Evolutionary conservation across 2,113 vertebrate species (phyloP), one percentile per base, ranked within the genome.

Genomic region (Holacanthus passer): DNA sequence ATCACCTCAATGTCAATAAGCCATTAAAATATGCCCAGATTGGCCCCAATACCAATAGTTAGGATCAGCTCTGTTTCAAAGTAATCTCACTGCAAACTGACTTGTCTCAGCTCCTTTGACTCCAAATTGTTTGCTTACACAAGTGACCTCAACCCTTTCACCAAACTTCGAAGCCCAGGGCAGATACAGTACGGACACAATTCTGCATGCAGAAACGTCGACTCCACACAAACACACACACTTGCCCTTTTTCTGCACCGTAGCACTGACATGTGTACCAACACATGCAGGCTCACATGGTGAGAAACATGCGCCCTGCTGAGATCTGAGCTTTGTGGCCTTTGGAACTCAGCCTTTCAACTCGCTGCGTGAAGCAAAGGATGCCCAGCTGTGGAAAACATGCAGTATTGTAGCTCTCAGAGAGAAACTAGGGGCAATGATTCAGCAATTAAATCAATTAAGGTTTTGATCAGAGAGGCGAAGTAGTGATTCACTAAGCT

Each of bases 211-310:
- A 52, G 66, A 24, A 37, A 79, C 60, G 87, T 7, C 32, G 13
- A 24, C 45, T 20, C 12, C 45, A 68, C 24, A 73, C 52, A 62
- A 29, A 67, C 27, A 75, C 45, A 52, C 45, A 31, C 60, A 43
- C 59, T 14, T 12, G 29, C 20, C n/a, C 63, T 77, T 32, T 78
- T 43, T 45, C 67, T 64, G 59, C 76, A 74, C 67, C 60, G 24
- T 14, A 52, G 69, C 47, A 65, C 74, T 59, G 78, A 84, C 87
- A 89, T 89, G 85, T 89, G 90, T 78, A 80, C 65, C 47, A 74
- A 88, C 90, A 88, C 85, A 81, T 78, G 79, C 63, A 41, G 62
- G 47, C 73, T 86, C 89, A 92, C 89, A 85, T 86, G 84, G 87
- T 27, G 75, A 53, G 32, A 69, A 83, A 90, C 89, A 83, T 69